Evolutionary conservation across 2,113 vertebrate genomes (phyloP), one percentile per base, ranked within the genome.

Genomic region (Ondatra zibethicus): DNA sequence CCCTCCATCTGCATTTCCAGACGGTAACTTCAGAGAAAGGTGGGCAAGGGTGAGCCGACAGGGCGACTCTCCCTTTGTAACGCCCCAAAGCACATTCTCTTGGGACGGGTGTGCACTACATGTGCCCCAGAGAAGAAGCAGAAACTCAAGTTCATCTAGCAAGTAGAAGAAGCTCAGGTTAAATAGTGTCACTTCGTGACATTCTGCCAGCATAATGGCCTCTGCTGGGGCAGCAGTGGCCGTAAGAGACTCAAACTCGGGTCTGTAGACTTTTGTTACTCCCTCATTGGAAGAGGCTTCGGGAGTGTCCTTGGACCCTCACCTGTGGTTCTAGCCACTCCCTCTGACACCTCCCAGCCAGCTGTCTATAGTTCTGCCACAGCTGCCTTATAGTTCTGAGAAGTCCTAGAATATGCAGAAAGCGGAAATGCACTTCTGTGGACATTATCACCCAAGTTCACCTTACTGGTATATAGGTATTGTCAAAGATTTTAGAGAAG

Each of bases 21-120:
- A n/a, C 61, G 39, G 27, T 81, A 92, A 76, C 89, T 81, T 94
- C 45, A 87, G 95, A 82, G 31, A 88, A 82, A 50, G 29, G 1
- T 77, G 21, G 58, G 81, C 81, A 39, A 55, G 45, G 50, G 17
- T 89, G 29, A 77, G 61, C 58, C 45, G n/a, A 65, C 27, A 84
- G 72, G 17, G 36, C 25, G 9, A 42, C 27, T 80, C 25, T 91
- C 23, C 8, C 39, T 0, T 55, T 76, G 19, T 47, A 63, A 58
- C 42, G 14, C 29, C 45, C 29, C 45, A 33, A 33, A 50, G 76
- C 5, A 8, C 65, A 17, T 87, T 73, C 39, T 93, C 45, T 78
- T 33, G 4, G 66, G 31, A 33, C 16, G 12, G 27, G 1, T 89
- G 73, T 88, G 87, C 70, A 72, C 36, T 52, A 3, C 70, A 58